These are phyloP conservation scores for Astur gentilis DNA, from an alignment of 2,113 vertebrate species.

Conservation along the genomic window DNA sequence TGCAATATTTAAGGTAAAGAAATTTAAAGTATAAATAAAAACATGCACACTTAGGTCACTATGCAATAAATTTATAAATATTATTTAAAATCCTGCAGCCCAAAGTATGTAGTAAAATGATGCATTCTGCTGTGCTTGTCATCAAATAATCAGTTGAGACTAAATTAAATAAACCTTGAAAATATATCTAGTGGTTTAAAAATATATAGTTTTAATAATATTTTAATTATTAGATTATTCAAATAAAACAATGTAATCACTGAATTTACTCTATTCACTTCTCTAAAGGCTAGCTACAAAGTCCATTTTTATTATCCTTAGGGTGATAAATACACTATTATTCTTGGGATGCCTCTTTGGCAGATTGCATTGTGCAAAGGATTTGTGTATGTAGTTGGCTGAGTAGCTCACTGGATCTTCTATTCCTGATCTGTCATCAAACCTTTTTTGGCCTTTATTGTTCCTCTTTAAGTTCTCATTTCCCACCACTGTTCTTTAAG, in stretches of 20 bases:
- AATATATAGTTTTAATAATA: neutral
- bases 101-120: neutral
- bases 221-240: neutral
- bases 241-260: neutral
- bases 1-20: too few relatives aligned
- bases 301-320: conserved; percentile 8
- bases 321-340: neutral
- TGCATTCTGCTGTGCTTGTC: neutral
- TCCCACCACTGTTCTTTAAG: neutral
- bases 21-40: too few relatives aligned
- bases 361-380: neutral
- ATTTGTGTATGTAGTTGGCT: neutral
- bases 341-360: neutral
- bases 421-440: neutral
- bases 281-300: neutral
- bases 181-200: neutral
- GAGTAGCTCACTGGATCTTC: neutral
- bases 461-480: neutral
- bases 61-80: neutral
- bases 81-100: neutral
- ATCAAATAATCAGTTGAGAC: neutral
- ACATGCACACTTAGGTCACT: neutral
- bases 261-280: neutral
- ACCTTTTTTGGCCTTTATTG: neutral
- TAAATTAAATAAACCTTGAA: neutral